Evolutionary conservation across 1,140 invertebrate species (phyloP).

Genomic region (Episyrphus balteatus): DNA sequence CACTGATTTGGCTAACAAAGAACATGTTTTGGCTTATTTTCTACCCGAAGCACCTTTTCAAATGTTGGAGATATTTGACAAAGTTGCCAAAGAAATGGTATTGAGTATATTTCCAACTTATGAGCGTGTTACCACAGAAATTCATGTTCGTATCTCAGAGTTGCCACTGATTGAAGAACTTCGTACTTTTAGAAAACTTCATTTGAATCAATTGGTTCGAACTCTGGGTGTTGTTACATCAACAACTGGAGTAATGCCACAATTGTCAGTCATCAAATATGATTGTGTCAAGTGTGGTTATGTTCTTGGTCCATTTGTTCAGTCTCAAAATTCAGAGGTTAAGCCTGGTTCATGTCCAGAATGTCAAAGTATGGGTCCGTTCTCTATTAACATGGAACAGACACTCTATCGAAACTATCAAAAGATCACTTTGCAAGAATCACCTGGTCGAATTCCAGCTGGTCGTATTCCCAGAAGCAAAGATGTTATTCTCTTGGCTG

Average conservation of each 20-base stretch:
- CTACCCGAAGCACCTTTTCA: conserved; percentile 93
- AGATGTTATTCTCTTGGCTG: conserved; percentile 89
- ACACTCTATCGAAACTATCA: conserved; percentile 98
- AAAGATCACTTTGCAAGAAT: conserved; percentile 95
- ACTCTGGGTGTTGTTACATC: conserved; percentile 94
- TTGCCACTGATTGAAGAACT: conserved; percentile 93
- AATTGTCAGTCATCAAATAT: conserved; percentile 91
- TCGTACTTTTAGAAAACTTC: conserved; percentile 87
- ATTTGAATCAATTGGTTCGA: conserved; percentile 90
- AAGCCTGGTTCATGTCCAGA: conserved; percentile 94
- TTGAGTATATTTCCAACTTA: conserved; percentile 93
- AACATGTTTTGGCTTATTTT: conserved; percentile 92
- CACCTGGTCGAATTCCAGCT: conserved; percentile 82
- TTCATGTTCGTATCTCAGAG: conserved; percentile 90
- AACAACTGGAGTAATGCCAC: conserved; percentile 90
- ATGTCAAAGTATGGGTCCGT: conserved; percentile 94
- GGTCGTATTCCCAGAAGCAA: conserved; percentile 97
- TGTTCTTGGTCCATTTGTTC: conserved; percentile 90
- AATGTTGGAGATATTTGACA: conserved; percentile 92
- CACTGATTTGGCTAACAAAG: conserved; percentile 74
- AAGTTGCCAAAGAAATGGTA: conserved; percentile 90
- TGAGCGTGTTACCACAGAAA: conserved; percentile 82
- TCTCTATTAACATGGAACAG: conserved; percentile 91
- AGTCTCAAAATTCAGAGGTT: conserved; percentile 85
- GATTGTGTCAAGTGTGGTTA: conserved; percentile 95